A percentile compares a stretch with the other conserved stretches of the same genome.
These are phyloP conservation scores for Benitochromis conjunctus DNA, from an alignment of 2,113 vertebrate genomes.

Conservation along the genomic window DNA sequence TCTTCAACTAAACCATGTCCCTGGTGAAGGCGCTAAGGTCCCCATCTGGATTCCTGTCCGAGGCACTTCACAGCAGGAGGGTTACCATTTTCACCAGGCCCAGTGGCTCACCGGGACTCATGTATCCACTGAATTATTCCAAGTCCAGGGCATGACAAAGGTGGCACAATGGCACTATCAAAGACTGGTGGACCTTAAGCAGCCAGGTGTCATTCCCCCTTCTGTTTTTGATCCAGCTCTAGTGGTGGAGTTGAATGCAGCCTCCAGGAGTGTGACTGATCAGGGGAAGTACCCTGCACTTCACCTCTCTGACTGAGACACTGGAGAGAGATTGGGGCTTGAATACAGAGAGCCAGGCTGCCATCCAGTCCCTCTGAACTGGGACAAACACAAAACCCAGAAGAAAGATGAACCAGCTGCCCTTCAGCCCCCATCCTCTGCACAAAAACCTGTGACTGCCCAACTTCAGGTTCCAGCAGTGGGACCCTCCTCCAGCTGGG, in stretches of 20 bases:
- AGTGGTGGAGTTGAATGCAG: neutral
- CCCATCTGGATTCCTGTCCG: neutral
- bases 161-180: neutral
- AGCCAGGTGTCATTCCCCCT: neutral
- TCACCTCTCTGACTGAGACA: neutral
- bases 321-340: accelerated
- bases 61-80: neutral
- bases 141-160: neutral
- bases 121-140: neutral
- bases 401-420: accelerated
- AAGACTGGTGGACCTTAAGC: neutral
- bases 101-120: neutral
- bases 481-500: neutral
- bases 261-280: accelerated
- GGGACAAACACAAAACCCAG: neutral
- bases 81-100: neutral
- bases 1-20: neutral
- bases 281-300: neutral
- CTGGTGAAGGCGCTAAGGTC: neutral
- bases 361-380: accelerated
- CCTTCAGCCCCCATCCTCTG: accelerated
- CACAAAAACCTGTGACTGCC: accelerated
- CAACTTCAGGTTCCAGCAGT: accelerated
- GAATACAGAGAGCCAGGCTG: neutral
- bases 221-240: neutral